A percentile compares a stretch with the other conserved stretches of the same genome.
Evolutionary conservation across 1,140 invertebrate genomes (phyloP).

Genomic region (Dreissena rostriformis): DNA sequence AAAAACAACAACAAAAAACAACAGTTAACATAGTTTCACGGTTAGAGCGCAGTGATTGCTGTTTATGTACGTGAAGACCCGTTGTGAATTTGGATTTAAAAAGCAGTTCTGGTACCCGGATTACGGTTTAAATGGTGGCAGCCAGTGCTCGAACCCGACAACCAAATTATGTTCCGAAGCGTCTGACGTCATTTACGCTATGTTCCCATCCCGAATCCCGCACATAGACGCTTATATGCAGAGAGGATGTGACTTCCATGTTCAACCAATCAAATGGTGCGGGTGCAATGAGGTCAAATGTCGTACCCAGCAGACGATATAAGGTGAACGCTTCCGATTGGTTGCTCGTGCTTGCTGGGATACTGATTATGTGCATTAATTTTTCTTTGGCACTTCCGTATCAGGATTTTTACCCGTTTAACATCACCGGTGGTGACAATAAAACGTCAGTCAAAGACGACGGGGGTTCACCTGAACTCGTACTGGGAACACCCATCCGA

Average conservation of each 20-base stretch:
- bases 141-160: too few relatives aligned
- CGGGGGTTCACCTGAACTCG: neutral
- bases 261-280: neutral
- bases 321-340: slow-evolving; percentile 8
- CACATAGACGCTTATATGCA: neutral
- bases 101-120: too few relatives aligned
- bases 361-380: neutral
- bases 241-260: neutral
- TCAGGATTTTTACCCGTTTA: neutral
- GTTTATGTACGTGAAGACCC: too few relatives aligned
- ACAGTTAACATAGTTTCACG: too few relatives aligned
- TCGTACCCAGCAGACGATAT: slow-evolving; percentile 2
- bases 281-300: neutral
- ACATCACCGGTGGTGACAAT: neutral
- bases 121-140: too few relatives aligned
- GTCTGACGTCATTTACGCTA: too few relatives aligned
- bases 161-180: too few relatives aligned
- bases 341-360: neutral
- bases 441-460: neutral
- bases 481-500: neutral
- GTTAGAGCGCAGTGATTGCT: too few relatives aligned
- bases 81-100: too few relatives aligned
- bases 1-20: too few relatives aligned
- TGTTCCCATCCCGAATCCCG: too few relatives aligned
- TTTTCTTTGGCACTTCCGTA: neutral